phyloP scores from a whole-genome alignment of 2,888 invertebrate species.

The Epinotia demarniana region DNA sequence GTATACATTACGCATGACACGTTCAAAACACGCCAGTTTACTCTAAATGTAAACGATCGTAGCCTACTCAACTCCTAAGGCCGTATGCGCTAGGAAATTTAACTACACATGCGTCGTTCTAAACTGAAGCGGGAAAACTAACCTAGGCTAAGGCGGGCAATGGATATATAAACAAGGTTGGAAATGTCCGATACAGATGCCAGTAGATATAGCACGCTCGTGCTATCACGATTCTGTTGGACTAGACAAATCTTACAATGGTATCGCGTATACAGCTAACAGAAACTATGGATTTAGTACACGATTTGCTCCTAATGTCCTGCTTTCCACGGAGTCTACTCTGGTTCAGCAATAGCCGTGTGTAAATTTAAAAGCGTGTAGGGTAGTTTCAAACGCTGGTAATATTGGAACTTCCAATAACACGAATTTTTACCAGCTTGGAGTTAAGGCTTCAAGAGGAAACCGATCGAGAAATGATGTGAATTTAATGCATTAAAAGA shows the following conservation, averaged over 20 bases:
- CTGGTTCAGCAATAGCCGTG: neutral
- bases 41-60: slow-evolving; percentile 32
- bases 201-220: slow-evolving; percentile 27
- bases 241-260: slow-evolving; percentile 26
- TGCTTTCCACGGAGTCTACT: slow-evolving; percentile 9
- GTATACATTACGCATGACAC: slow-evolving; percentile 31
- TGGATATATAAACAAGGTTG: slow-evolving; percentile 37
- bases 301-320: slow-evolving; percentile 27
- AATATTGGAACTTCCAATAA: neutral
- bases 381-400: neutral
- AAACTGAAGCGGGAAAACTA: slow-evolving; percentile 10
- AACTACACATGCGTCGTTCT: neutral
- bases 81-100: neutral
- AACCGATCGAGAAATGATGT: neutral
- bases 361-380: neutral
- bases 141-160: slow-evolving; percentile 37
- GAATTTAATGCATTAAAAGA: neutral
- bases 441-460: neutral
- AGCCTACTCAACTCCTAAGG: neutral
- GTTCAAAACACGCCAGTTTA: slow-evolving; percentile 25
- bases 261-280: slow-evolving; percentile 18
- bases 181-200: slow-evolving; percentile 37
- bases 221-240: slow-evolving; percentile 36
- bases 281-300: slow-evolving; percentile 23
- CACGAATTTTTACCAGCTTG: too few relatives aligned